phyloP scores from a whole-genome alignment of 2,113 vertebrate species.

The Marmota flaviventris region DNA sequence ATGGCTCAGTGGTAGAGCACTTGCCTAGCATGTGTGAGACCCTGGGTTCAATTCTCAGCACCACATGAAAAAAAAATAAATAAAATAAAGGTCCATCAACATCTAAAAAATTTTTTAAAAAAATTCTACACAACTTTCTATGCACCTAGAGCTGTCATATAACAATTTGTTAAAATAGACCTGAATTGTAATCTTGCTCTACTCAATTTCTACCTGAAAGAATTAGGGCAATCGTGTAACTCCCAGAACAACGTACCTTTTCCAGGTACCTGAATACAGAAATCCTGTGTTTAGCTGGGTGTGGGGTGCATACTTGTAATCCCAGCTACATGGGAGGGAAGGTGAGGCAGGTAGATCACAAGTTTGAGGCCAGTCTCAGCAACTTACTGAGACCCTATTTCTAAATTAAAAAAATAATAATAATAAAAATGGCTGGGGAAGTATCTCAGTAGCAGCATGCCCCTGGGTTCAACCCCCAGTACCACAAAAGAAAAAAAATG shows the following conservation, averaged over 20 bases:
- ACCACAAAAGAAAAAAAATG: no score
- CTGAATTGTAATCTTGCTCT: conserved; percentile 31
- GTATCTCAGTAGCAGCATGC: neutral
- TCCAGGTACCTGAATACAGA: conserved; percentile 17
- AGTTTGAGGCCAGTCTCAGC: neutral
- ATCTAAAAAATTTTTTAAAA: no score
- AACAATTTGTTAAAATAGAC: neutral
- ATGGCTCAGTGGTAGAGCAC: no score
- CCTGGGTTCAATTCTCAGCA: no score
- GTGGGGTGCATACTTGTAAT: neutral
- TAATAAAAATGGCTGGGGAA: neutral
- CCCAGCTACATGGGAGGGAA: neutral
- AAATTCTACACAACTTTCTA: neutral
- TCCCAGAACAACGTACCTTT: conserved; percentile 1
- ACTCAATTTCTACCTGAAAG: neutral
- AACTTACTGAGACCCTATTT: neutral
- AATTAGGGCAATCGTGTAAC: neutral
- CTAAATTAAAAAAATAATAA: neutral
- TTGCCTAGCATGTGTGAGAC: no score
- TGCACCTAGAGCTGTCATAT: neutral
- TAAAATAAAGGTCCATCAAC: no score
- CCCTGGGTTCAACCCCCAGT: neutral
- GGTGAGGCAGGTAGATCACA: neutral
- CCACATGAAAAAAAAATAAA: no score
- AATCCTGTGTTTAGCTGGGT: neutral